These are phyloP conservation scores for Dufourea novaeangliae DNA, from an alignment of 1,140 invertebrate genomes.

Conservation along the genomic window DNA sequence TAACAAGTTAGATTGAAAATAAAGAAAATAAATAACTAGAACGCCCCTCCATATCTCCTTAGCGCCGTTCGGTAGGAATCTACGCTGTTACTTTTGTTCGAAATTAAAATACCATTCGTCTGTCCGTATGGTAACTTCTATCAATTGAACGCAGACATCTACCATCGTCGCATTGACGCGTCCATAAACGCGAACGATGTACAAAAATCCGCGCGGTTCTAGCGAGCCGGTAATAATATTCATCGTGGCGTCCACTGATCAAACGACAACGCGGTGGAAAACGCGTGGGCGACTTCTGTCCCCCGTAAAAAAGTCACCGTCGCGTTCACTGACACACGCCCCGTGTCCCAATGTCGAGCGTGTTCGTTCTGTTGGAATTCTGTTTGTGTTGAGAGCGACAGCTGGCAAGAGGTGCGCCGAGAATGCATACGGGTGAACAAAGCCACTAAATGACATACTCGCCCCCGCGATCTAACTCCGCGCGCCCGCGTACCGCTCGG, in stretches of 20 bases:
- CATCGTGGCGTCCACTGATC: background rate
- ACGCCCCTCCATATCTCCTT: too few relatives aligned
- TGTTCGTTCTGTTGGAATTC: slow-evolving; percentile 13
- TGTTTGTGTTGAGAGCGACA: slow-evolving; percentile 10
- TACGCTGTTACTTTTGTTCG: background rate
- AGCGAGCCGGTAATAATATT: background rate
- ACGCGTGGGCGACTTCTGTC: background rate
- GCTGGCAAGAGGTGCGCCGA: background rate
- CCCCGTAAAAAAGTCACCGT: background rate
- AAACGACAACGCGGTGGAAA: background rate
- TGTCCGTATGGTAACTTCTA: background rate
- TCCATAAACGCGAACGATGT: background rate
- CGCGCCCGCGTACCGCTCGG: slow-evolving; percentile 32
- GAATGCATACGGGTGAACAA: slow-evolving; percentile 53
- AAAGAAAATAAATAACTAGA: too few relatives aligned
- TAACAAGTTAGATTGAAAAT: too few relatives aligned
- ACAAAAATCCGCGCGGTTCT: background rate
- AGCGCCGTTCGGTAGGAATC: too few relatives aligned
- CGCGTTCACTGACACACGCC: background rate
- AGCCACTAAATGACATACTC: slow-evolving; percentile 62
- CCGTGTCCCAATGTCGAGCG: background rate
- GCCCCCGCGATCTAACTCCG: slow-evolving; percentile 40
- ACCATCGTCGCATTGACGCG: background rate
- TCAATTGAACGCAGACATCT: background rate
- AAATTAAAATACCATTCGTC: slow-evolving; percentile 4